Evolutionary conservation across 2,113 vertebrate genomes (phyloP).

Genomic region (Tympanuchus pallidicinctus): DNA sequence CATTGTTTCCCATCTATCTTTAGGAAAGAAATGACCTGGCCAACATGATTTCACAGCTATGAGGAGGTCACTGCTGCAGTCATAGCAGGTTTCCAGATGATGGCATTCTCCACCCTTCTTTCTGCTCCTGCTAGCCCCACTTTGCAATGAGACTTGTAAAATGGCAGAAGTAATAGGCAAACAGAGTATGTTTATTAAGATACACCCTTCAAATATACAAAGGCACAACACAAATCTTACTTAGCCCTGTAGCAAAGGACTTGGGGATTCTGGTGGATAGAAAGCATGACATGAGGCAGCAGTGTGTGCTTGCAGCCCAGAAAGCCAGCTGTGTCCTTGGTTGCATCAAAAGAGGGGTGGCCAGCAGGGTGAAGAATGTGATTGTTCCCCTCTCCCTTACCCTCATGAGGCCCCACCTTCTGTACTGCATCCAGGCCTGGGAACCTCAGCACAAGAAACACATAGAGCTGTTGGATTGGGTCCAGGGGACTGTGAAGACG

Average conservation of each 20-base stretch:
- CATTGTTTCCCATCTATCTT: background rate
- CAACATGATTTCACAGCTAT: background rate
- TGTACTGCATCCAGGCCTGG: too few relatives aligned
- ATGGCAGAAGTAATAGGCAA: background rate
- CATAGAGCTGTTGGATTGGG: too few relatives aligned
- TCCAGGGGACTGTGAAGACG: too few relatives aligned
- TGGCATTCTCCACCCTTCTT: background rate
- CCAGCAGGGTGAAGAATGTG: too few relatives aligned
- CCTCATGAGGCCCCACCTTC: too few relatives aligned
- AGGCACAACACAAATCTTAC: background rate
- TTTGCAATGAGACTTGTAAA: background rate
- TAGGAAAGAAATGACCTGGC: background rate
- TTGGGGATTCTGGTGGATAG: background rate
- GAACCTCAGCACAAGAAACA: too few relatives aligned
- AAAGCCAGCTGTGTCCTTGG: background rate
- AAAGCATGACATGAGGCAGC: background rate
- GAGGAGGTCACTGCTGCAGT: background rate
- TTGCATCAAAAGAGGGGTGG: background rate
- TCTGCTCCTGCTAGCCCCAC: background rate
- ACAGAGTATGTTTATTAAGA: background rate
- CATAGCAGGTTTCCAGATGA: background rate
- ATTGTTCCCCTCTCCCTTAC: too few relatives aligned
- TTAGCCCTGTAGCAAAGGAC: background rate
- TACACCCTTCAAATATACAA: background rate
- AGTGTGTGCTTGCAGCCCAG: background rate